Conservation (phyloP, 1,140 invertebrate genomes). For the Zaprionus tsacasi region DNA sequence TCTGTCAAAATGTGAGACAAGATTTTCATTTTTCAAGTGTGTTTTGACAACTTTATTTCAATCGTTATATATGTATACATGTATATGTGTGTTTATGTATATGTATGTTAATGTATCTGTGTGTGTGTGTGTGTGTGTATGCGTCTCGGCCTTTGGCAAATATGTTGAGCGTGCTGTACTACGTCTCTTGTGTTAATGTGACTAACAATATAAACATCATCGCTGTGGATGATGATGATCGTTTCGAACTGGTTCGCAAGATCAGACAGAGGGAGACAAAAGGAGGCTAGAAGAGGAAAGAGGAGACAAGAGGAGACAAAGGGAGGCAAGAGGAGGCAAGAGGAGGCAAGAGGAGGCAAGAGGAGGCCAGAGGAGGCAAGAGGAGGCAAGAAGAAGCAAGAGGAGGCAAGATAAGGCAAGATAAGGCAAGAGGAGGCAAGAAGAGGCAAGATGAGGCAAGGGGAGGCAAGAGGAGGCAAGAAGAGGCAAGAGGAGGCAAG, state of each 20-base stretch:
- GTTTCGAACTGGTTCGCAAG: conserved; percentile 17
- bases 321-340: too few relatives aligned
- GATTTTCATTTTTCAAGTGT: conserved; percentile 43
- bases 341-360: too few relatives aligned
- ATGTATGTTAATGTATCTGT: not conserved
- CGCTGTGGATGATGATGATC: conserved; percentile 15
- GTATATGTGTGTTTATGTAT: not conserved
- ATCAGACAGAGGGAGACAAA: not conserved
- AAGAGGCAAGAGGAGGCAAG: too few relatives aligned
- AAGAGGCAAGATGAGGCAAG: not conserved
- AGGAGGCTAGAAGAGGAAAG: too few relatives aligned
- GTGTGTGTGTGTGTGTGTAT: not conserved
- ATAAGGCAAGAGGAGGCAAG: not conserved
- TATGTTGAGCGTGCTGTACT: conserved; percentile 22
- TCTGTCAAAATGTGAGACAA: conserved; percentile 34
- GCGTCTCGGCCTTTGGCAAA: conserved; percentile 9
- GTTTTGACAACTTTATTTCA: conserved; percentile 53
- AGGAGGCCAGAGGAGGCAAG: too few relatives aligned
- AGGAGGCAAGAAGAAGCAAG: too few relatives aligned
- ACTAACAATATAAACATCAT: conserved; percentile 35
- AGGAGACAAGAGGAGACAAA: too few relatives aligned
- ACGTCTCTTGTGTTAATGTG: conserved; percentile 25
- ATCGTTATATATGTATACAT: not conserved
- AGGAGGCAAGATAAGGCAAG: too few relatives aligned
- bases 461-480: too few relatives aligned